phyloP scores from a whole-genome alignment of 2,113 vertebrate genomes.

The Vulpes ferrilata region DNA sequence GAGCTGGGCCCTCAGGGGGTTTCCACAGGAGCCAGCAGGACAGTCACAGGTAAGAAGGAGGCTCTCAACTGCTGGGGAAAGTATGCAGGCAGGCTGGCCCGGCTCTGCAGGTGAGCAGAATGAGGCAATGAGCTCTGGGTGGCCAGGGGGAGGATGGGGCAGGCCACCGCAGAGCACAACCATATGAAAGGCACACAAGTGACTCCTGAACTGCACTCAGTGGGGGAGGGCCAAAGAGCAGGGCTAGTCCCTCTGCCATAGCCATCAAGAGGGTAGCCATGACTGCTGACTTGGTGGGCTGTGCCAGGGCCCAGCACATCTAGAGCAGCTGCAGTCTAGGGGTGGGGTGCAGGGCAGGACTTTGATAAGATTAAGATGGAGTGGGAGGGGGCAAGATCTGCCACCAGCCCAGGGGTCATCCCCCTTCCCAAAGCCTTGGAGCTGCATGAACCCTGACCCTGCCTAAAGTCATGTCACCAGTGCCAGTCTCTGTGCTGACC shows the following conservation, averaged over 20 bases:
- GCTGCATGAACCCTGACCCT: background rate
- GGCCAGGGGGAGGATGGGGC: background rate
- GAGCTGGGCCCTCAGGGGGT: background rate
- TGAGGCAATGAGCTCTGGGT: background rate
- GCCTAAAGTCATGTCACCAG: background rate
- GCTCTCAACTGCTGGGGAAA: background rate
- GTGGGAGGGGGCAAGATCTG: background rate
- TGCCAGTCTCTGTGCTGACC: background rate
- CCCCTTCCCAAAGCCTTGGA: background rate
- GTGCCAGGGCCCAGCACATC: background rate
- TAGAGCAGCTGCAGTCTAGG: background rate
- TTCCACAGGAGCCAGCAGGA: background rate
- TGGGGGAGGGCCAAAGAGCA: background rate
- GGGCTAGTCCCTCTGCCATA: accelerated
- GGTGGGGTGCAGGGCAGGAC: background rate
- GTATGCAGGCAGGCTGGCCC: background rate
- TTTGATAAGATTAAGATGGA: too few species aligned
- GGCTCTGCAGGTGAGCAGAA: background rate
- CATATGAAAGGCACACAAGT: too few species aligned
- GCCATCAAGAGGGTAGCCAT: too few species aligned
- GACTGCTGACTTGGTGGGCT: background rate
- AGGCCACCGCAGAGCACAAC: background rate
- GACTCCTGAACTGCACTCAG: too few species aligned
- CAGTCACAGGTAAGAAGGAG: background rate
- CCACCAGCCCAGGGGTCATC: background rate